Evolutionary conservation across 1,140 invertebrate genomes (phyloP).

Genomic region (Diprion similis): DNA sequence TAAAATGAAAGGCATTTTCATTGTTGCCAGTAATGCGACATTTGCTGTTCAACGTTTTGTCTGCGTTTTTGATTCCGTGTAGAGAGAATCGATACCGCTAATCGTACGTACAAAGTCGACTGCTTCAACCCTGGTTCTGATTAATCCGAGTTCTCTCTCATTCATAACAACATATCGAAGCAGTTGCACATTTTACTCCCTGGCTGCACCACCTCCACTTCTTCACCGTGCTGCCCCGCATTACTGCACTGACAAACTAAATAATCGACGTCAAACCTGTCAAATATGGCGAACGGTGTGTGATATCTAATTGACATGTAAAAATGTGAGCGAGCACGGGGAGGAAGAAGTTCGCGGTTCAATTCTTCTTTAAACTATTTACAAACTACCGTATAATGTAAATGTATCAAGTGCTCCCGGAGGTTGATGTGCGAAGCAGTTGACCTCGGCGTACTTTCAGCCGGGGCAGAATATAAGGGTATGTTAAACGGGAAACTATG

Average conservation of each 20-base stretch:
- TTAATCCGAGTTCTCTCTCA: too few species aligned
- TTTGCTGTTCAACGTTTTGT: too few species aligned
- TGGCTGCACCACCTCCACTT: background rate
- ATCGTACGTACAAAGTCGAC: too few species aligned
- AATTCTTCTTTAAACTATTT: background rate
- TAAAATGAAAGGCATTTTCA: too few species aligned
- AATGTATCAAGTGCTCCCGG: constrained; percentile 4
- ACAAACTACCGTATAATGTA: constrained; percentile 13
- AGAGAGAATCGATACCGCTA: too few species aligned
- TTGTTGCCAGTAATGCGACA: too few species aligned
- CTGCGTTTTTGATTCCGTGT: too few species aligned
- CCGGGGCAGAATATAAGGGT: constrained; percentile 34
- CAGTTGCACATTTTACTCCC: background rate
- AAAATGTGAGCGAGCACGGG: constrained; percentile 39
- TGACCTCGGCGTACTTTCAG: constrained; percentile 19
- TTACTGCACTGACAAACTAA: constrained; percentile 50
- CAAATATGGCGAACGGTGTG: constrained; percentile 58
- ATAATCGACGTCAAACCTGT: constrained; percentile 64
- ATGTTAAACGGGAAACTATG: constrained; percentile 67
- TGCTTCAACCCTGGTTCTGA: too few species aligned
- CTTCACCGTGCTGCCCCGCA: constrained; percentile 41
- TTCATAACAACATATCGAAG: too few species aligned
- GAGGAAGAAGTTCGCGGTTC: constrained; percentile 27
- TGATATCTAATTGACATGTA: constrained; percentile 39
- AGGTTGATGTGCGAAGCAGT: constrained; percentile 20